Evolutionary conservation across 1,140 invertebrate species (phyloP).

Genomic region (Pomacea maculata): DNA sequence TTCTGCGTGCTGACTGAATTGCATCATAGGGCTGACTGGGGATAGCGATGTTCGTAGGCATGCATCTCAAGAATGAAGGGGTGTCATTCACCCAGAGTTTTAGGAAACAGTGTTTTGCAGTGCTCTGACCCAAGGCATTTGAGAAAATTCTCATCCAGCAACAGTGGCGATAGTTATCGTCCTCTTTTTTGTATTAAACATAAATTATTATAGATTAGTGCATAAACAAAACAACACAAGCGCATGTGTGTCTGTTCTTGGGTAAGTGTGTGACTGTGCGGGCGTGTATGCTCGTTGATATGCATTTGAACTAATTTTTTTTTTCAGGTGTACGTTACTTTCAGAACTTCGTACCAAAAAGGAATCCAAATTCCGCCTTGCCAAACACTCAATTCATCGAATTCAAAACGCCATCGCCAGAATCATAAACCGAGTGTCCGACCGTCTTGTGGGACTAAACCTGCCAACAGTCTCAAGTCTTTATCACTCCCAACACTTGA

Average conservation of each 20-base stretch:
- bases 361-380: background rate
- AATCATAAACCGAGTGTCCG: background rate
- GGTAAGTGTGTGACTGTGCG: background rate
- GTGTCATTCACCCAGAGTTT: background rate
- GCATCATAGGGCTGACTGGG: no score
- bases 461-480: background rate
- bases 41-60: no score
- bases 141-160: background rate
- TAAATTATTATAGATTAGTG: background rate
- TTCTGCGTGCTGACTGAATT: no score
- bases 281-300: background rate
- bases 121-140: background rate
- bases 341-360: background rate
- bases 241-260: background rate
- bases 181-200: background rate
- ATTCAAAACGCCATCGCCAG: background rate
- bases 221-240: background rate
- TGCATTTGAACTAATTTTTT: background rate
- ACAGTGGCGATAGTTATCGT: background rate
- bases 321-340: background rate
- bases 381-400: background rate
- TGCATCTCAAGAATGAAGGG: no score
- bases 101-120: background rate
- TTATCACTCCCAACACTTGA: background rate
- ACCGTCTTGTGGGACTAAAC: background rate